These are phyloP conservation scores for Cataglyphis livida DNA, from an alignment of 2,888 invertebrate species.

Conservation along the genomic window DNA sequence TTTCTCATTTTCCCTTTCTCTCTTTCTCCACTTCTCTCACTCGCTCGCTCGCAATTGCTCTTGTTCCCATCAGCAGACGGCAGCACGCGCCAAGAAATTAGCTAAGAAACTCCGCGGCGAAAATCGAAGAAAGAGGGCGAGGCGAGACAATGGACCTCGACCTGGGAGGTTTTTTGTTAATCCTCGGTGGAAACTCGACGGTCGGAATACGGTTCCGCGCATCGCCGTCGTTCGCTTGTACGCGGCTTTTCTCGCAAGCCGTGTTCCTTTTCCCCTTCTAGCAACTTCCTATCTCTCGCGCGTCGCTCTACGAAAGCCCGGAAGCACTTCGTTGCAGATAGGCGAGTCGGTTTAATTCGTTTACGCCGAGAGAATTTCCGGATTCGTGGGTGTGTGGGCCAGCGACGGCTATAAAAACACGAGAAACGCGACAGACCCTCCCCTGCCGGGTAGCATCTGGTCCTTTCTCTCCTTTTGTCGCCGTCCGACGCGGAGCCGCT, in stretches of 20 bases:
- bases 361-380: conserved; percentile 62
- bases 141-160: conserved; percentile 75
- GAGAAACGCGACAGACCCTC: conserved; percentile 46
- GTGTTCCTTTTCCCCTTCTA: conserved; percentile 32
- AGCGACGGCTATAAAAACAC: conserved; percentile 54
- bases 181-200: conserved; percentile 64
- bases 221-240: conserved; percentile 33
- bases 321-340: conserved; percentile 60
- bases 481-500: conserved; percentile 19
- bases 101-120: conserved; percentile 75
- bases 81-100: conserved; percentile 78
- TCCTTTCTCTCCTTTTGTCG: conserved; percentile 48
- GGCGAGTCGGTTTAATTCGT: conserved; percentile 63
- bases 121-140: conserved; percentile 70
- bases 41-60: conserved; percentile 54
- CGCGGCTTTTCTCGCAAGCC: conserved; percentile 19
- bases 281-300: conserved; percentile 38
- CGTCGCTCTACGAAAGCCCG: conserved; percentile 44
- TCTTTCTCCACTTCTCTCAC: background rate
- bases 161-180: conserved; percentile 70
- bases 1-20: background rate
- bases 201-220: conserved; percentile 53
- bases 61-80: conserved; percentile 53
- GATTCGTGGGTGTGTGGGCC: conserved; percentile 52
- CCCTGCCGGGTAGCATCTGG: conserved; percentile 22